These are phyloP conservation scores for Phoxinus phoxinus DNA, from an alignment of 2,113 vertebrate species.

Conservation along the genomic window DNA sequence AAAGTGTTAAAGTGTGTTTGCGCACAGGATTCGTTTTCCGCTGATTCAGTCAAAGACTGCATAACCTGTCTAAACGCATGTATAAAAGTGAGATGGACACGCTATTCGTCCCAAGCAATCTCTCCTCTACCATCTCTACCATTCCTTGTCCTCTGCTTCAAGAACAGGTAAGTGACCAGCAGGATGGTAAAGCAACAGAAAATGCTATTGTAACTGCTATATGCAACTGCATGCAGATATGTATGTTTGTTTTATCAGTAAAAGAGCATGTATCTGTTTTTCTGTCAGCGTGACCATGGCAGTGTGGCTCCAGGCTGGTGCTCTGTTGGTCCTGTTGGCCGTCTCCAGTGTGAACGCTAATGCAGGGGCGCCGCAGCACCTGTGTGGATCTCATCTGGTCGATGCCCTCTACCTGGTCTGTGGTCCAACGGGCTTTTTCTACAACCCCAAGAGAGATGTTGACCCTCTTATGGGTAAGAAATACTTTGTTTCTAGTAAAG, in stretches of 20 bases:
- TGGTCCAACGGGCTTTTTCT: conserved; percentile 90
- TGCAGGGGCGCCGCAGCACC: conserved; percentile 77
- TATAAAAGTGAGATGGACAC: conserved; percentile 62
- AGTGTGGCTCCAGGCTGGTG: conserved; percentile 79
- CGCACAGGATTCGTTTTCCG: conserved; percentile 45
- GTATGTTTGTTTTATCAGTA: not conserved
- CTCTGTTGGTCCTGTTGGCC: conserved; percentile 79
- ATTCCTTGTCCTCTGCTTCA: conserved; percentile 35
- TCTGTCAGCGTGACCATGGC: conserved; percentile 78
- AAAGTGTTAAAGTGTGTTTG: conserved; percentile 23
- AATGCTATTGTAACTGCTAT: not conserved
- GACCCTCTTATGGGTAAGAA: conserved; percentile 82
- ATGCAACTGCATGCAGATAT: too few species aligned
- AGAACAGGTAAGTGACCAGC: conserved; percentile 40
- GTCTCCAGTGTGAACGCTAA: conserved; percentile 67
- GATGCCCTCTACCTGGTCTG: conserved; percentile 93
- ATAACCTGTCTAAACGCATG: conserved; percentile 7
- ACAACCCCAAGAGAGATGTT: conserved; percentile 82
- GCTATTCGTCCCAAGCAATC: conserved; percentile 62
- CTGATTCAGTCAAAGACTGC: conserved; percentile 40
- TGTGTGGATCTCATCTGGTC: conserved; percentile 94
- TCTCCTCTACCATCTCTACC: conserved; percentile 32
- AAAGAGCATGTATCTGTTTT: not conserved
- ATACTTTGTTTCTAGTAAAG: not conserved
- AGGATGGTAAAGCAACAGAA: not conserved